These are phyloP conservation scores for Campopleginae sp. DNA, from an alignment of 2,888 invertebrate species.

Conservation along the genomic window DNA sequence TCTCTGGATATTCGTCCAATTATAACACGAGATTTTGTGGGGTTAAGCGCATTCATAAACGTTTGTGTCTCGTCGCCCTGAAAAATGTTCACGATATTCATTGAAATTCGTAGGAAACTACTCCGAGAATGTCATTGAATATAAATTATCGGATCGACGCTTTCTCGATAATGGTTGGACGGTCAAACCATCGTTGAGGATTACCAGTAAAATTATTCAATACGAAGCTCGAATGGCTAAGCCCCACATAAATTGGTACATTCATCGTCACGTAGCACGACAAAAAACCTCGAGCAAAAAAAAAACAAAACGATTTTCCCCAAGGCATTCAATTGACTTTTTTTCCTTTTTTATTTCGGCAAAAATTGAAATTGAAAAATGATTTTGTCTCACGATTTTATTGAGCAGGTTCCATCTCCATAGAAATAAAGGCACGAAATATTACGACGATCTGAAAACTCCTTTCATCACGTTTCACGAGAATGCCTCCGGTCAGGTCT, in stretches of 20 bases:
- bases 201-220: slow-evolving; percentile 70
- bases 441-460: slow-evolving; percentile 69
- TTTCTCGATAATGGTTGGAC: slow-evolving; percentile 76
- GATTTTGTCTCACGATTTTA: not conserved
- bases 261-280: not conserved
- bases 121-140: slow-evolving; percentile 75
- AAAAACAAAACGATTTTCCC: not conserved
- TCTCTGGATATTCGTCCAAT: slow-evolving; percentile 14
- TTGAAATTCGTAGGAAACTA: slow-evolving; percentile 68
- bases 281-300: not conserved
- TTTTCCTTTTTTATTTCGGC: not conserved
- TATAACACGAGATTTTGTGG: not conserved
- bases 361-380: not conserved
- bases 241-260: slow-evolving; percentile 72
- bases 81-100: slow-evolving; percentile 63
- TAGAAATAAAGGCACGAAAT: slow-evolving; percentile 50
- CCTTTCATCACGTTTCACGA: slow-evolving; percentile 68
- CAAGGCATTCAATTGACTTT: not conserved
- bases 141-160: slow-evolving; percentile 77
- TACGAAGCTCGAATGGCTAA: slow-evolving; percentile 71
- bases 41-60: not conserved
- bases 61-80: not conserved
- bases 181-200: slow-evolving; percentile 72
- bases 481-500: slow-evolving; percentile 70
- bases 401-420: slow-evolving; percentile 69